phyloP scores from a whole-genome alignment of 2,888 invertebrate species.

The Microchrysa polita region DNA sequence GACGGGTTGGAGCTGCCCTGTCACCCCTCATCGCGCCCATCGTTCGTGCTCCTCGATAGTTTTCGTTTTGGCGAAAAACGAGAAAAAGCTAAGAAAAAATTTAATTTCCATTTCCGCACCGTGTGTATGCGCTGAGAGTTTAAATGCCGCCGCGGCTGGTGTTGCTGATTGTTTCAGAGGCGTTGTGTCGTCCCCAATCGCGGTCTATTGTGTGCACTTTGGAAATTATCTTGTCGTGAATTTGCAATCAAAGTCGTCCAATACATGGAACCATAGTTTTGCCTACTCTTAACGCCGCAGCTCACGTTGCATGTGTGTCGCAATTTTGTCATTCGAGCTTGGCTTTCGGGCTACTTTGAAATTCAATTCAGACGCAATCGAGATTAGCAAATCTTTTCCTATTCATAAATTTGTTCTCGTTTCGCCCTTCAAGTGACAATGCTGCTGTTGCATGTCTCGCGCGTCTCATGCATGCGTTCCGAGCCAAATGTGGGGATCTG shows the following conservation, averaged over 20 bases:
- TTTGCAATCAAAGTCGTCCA: background rate
- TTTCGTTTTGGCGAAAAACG: slow-evolving; percentile 14
- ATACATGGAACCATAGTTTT: background rate
- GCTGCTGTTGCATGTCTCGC: too few species aligned
- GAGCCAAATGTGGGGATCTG: too few species aligned
- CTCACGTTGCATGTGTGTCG: too few species aligned
- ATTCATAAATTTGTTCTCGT: slow-evolving; percentile 16
- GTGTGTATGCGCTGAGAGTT: background rate
- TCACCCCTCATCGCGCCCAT: background rate
- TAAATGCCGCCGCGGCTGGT: background rate
- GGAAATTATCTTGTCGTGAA: background rate
- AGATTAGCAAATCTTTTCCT: slow-evolving; percentile 11
- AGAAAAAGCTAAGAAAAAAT: background rate
- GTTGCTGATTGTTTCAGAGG: background rate
- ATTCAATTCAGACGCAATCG: background rate
- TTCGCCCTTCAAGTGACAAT: slow-evolving; percentile 13
- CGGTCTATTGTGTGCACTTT: background rate
- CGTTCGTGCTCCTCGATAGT: background rate
- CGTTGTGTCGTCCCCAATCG: background rate
- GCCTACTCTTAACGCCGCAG: background rate
- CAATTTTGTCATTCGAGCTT: background rate
- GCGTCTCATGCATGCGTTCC: too few species aligned
- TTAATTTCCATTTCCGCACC: slow-evolving; percentile 1
- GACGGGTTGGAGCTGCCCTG: background rate
- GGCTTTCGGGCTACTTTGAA: background rate